Conservation (phyloP, 2,888 invertebrate genomes). For the Bombyx huttoni region DNA sequence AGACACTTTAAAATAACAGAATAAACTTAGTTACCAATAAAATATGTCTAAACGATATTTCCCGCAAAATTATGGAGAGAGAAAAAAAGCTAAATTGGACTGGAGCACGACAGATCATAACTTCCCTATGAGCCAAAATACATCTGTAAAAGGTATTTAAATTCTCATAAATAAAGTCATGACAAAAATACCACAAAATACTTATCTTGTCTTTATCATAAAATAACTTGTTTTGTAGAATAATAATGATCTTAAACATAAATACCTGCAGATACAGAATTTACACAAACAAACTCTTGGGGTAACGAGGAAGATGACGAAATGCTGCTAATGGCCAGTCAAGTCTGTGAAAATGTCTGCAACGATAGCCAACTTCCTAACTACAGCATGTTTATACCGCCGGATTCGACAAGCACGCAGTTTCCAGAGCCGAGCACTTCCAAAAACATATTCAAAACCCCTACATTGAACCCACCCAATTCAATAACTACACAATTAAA, state of each 20-base stretch:
- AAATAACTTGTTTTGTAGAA: too few relatives aligned
- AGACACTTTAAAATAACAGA: neutral
- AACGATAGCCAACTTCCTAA: constrained; percentile 37
- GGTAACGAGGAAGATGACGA: constrained; percentile 64
- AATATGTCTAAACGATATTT: constrained; percentile 54
- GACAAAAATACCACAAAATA: too few relatives aligned
- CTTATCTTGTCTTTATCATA: too few relatives aligned
- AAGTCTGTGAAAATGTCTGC: constrained; percentile 55
- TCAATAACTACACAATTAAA: constrained; percentile 36
- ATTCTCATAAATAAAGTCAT: too few relatives aligned
- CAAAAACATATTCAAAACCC: constrained; percentile 46
- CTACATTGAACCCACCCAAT: constrained; percentile 22
- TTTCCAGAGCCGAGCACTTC: constrained; percentile 35
- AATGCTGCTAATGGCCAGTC: constrained; percentile 57
- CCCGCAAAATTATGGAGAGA: constrained; percentile 44
- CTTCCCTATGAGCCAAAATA: constrained; percentile 57
- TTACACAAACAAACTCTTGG: constrained; percentile 35
- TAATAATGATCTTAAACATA: too few relatives aligned
- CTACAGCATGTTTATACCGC: constrained; percentile 52
- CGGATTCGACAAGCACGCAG: constrained; percentile 52
- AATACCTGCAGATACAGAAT: constrained; percentile 12
- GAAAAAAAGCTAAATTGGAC: constrained; percentile 55
- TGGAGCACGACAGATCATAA: constrained; percentile 54
- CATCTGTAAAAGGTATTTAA: neutral
- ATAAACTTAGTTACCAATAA: neutral